Evolutionary conservation across 2,113 vertebrate species (phyloP).

Genomic region (Montifringilla adamsi): DNA sequence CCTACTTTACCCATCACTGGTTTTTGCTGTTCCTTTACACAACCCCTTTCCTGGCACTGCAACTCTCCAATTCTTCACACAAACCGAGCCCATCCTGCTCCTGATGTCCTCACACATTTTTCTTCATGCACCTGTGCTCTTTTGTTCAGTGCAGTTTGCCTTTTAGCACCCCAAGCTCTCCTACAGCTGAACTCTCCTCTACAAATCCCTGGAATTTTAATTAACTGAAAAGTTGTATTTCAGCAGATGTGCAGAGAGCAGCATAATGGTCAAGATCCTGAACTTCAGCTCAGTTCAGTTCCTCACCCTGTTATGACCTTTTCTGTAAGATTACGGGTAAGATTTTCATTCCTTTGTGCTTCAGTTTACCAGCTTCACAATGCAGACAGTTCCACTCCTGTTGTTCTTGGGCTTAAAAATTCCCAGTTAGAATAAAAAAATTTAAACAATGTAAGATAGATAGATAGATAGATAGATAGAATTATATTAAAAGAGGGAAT

Average conservation of each 20-base stretch:
- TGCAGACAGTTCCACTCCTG: neutral
- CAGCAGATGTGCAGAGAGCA: neutral
- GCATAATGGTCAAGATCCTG: neutral
- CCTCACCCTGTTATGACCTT: neutral
- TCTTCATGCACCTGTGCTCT: neutral
- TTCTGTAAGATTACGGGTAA: neutral
- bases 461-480: neutral
- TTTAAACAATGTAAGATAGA: neutral
- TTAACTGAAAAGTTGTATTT: neutral
- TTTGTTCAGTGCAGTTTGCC: neutral
- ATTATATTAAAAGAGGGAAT: neutral
- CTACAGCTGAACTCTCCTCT: neutral
- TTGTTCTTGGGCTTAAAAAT: neutral
- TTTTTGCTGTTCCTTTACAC: neutral
- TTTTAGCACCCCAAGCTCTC: neutral
- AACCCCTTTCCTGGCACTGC: neutral
- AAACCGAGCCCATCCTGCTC: neutral
- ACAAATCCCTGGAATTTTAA: neutral
- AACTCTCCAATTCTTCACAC: neutral
- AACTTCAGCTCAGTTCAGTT: neutral
- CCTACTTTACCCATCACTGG: neutral
- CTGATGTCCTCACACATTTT: neutral
- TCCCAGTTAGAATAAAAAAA: neutral
- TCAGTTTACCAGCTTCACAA: neutral
- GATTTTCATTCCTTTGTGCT: neutral